Conservation (phyloP, 1,140 invertebrate species). For the Brachionus angularis region DNA sequence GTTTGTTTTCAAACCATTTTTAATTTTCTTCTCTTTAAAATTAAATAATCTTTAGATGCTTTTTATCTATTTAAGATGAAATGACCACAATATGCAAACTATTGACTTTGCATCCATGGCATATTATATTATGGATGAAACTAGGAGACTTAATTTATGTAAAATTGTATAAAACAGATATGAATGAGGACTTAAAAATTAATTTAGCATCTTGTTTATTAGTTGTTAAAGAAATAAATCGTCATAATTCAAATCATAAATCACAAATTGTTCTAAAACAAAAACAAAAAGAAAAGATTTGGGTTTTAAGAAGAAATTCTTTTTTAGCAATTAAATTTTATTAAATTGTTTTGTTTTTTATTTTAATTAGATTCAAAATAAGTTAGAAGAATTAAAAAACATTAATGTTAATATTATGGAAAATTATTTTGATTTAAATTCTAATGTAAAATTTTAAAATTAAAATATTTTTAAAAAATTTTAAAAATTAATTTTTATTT, state of each 20-base stretch:
- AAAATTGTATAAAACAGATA: background rate
- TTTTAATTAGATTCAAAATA: background rate
- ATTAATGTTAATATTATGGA: background rate
- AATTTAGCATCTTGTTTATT: slow-evolving; percentile 6
- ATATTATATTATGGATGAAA: slow-evolving; percentile 35
- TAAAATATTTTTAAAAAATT: background rate
- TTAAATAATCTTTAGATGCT: background rate
- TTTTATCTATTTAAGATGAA: no score
- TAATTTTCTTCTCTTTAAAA: background rate
- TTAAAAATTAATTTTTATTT: slow-evolving; percentile 18
- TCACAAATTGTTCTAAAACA: slow-evolving; percentile 17
- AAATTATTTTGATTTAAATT: slow-evolving; percentile 39
- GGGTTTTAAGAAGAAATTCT: no score
- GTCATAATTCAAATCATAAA: background rate
- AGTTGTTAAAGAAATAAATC: slow-evolving; percentile 28
- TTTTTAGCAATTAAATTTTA: no score
- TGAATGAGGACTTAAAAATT: background rate
- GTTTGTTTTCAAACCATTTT: background rate
- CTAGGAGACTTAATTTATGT: background rate
- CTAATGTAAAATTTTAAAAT: no score
- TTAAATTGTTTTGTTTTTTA: background rate
- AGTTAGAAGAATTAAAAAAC: background rate
- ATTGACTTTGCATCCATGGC: slow-evolving; percentile 12
- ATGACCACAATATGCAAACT: slow-evolving; percentile 17
- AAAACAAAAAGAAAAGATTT: slow-evolving; percentile 30